A percentile compares a stretch with the other conserved stretches of the same genome.
Conservation (phyloP, 2,113 vertebrate species). For the Cettia cetti region DNA sequence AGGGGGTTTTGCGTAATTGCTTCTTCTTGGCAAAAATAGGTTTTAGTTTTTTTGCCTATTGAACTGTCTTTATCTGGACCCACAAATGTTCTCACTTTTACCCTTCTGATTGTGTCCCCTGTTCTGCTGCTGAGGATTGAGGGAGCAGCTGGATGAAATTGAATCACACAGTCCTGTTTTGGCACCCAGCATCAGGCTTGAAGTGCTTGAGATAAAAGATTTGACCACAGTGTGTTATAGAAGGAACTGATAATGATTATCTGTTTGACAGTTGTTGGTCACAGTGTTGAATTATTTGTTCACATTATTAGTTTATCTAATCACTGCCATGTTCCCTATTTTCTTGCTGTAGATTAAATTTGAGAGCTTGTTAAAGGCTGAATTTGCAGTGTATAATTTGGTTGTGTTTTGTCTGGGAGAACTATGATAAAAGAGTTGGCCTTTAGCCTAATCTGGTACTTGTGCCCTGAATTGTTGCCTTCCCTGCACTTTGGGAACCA, state of each 20-base stretch:
- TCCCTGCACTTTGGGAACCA: neutral
- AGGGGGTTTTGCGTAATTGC: neutral
- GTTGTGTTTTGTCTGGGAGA: neutral
- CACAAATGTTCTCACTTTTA: neutral
- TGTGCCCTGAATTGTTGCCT: neutral
- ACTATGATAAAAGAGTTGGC: neutral
- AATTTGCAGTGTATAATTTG: neutral
- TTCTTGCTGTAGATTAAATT: neutral
- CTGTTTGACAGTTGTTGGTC: neutral
- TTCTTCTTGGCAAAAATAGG: neutral
- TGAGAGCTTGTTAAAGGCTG: neutral
- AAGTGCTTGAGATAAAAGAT: neutral
- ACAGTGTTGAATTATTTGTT: neutral
- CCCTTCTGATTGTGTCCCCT: neutral
- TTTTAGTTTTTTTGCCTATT: rapidly evolving
- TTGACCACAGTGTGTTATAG: neutral
- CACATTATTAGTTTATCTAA: neutral
- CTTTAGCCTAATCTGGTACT: neutral
- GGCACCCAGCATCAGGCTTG: neutral
- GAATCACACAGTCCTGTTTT: neutral
- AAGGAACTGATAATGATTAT: neutral
- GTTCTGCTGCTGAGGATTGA: neutral
- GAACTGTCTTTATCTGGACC: neutral
- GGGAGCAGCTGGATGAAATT: neutral
- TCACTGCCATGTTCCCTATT: neutral